phyloP scores from a whole-genome alignment of 1,140 invertebrate species.

The Bicyclus anynana region DNA sequence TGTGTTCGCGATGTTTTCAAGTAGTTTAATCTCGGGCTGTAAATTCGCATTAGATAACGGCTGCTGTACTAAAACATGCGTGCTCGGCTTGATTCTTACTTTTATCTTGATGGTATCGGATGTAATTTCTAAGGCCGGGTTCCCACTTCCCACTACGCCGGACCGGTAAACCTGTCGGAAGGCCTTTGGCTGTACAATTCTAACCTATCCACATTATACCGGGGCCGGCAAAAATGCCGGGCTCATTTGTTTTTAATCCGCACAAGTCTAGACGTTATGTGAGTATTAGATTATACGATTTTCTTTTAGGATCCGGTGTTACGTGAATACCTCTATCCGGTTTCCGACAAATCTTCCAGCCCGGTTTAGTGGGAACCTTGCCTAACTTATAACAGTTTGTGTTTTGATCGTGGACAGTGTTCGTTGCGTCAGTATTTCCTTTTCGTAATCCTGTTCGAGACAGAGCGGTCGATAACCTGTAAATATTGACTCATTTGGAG shows the following conservation, averaged over 20 bases:
- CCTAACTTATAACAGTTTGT: background rate
- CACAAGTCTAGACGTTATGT: too few species aligned
- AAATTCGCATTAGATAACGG: slow-evolving; percentile 67
- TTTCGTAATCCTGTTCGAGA: background rate
- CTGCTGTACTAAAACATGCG: slow-evolving; percentile 47
- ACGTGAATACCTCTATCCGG: too few species aligned
- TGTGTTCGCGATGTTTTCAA: slow-evolving; percentile 47
- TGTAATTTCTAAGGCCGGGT: slow-evolving; percentile 24
- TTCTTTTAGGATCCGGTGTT: too few species aligned
- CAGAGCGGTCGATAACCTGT: slow-evolving; percentile 43
- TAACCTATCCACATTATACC: too few species aligned
- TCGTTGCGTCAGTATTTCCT: background rate
- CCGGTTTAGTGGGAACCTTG: too few species aligned
- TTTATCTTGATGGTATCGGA: slow-evolving; percentile 49
- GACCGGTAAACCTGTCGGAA: too few species aligned
- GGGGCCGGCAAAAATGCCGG: too few species aligned
- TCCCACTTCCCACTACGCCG: too few species aligned
- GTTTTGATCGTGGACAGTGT: background rate
- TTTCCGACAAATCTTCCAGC: too few species aligned
- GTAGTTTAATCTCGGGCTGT: slow-evolving; percentile 60
- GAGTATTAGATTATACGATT: too few species aligned
- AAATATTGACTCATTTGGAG: slow-evolving; percentile 57
- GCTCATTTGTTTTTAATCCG: too few species aligned
- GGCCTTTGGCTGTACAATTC: too few species aligned
- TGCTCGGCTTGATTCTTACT: slow-evolving; percentile 48